These are phyloP conservation scores for Bhutanitis thaidina DNA, from an alignment of 2,888 invertebrate species.

Conservation along the genomic window DNA sequence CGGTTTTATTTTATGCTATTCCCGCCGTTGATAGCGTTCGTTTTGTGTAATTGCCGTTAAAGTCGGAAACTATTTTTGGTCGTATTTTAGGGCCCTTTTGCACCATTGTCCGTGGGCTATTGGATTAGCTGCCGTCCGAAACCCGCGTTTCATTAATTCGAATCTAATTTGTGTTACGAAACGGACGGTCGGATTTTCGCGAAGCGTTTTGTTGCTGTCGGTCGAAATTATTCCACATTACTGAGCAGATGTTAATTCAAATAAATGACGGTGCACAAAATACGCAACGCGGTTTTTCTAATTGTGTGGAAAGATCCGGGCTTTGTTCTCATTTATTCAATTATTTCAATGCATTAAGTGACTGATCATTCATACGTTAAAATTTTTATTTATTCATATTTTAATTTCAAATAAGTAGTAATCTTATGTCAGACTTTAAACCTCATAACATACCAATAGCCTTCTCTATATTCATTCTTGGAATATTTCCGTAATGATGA, in stretches of 20 bases:
- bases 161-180: conserved; percentile 63
- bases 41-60: conserved; percentile 71
- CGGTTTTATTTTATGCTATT: conserved; percentile 67
- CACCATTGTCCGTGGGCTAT: conserved; percentile 51
- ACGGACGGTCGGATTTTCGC: conserved; percentile 50
- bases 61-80: conserved; percentile 67
- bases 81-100: conserved; percentile 55
- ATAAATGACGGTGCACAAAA: conserved; percentile 15
- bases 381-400: too few species aligned
- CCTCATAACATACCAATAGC: too few species aligned
- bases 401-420: too few species aligned
- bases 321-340: too few species aligned
- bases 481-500: too few species aligned
- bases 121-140: conserved; percentile 52
- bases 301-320: not conserved
- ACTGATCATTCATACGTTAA: too few species aligned
- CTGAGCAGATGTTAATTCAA: conserved; percentile 19
- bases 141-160: conserved; percentile 72
- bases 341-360: too few species aligned
- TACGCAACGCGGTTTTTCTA: conserved; percentile 8
- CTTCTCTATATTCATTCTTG: too few species aligned
- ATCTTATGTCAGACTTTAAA: too few species aligned
- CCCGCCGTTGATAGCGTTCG: conserved; percentile 63
- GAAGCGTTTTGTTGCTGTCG: conserved; percentile 52
- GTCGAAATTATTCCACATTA: conserved; percentile 25